phyloP scores from a whole-genome alignment of 1,140 invertebrate genomes.

The Eubasilissa regina region DNA sequence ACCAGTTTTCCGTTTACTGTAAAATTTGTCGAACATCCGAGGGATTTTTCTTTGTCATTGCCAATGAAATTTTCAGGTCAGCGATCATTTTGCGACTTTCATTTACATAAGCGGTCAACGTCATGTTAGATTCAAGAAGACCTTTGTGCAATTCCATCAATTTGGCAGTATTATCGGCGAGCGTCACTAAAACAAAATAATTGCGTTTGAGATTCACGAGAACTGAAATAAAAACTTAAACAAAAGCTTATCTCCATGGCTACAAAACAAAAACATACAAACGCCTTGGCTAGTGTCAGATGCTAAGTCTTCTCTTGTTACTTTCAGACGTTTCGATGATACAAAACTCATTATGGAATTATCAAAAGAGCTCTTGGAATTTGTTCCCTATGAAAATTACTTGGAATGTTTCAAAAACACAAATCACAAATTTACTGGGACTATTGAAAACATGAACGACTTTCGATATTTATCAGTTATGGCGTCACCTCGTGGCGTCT shows the following conservation, averaged over 20 bases:
- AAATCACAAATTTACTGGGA: slow-evolving; percentile 6
- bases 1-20: slow-evolving; percentile 40
- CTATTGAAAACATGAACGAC: slow-evolving; percentile 3
- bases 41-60: slow-evolving; percentile 64
- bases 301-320: slow-evolving; percentile 44
- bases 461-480: slow-evolving; percentile 8
- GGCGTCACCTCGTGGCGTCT: slow-evolving; percentile 52
- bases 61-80: slow-evolving; percentile 63
- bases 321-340: slow-evolving; percentile 27
- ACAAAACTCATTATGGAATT: slow-evolving; percentile 45
- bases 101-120: slow-evolving; percentile 67
- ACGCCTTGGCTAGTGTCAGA: slow-evolving; percentile 41
- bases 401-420: neutral
- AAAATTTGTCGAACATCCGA: slow-evolving; percentile 65
- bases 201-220: neutral
- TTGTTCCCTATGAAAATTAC: neutral
- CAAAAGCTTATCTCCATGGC: slow-evolving; percentile 39
- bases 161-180: slow-evolving; percentile 25
- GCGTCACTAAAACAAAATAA: slow-evolving; percentile 39
- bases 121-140: slow-evolving; percentile 67
- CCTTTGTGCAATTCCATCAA: slow-evolving; percentile 63
- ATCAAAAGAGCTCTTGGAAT: neutral
- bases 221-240: slow-evolving; percentile 21
- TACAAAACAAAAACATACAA: slow-evolving; percentile 52
- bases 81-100: slow-evolving; percentile 67